phyloP scores from a whole-genome alignment of 2,888 invertebrate species.

The Pyrgus malvae region DNA sequence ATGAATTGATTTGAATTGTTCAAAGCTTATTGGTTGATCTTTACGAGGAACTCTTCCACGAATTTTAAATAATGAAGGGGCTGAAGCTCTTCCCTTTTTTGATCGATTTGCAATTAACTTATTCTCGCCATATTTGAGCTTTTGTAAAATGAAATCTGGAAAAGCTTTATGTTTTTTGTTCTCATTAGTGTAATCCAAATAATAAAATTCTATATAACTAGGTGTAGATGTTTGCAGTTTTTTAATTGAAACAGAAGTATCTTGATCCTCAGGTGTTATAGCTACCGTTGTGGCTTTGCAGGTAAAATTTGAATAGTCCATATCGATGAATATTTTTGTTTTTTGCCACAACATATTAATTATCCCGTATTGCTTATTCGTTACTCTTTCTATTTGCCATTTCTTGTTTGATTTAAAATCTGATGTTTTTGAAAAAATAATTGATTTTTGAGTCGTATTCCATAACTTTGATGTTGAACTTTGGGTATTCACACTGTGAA shows the following conservation, averaged over 20 bases:
- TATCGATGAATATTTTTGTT: conserved; percentile 51
- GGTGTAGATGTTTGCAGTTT: conserved; percentile 44
- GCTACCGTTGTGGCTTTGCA: conserved; percentile 30
- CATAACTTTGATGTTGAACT: neutral
- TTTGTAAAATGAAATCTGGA: conserved; percentile 5
- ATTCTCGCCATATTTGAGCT: neutral
- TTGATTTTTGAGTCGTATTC: neutral
- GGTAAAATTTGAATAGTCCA: conserved; percentile 30
- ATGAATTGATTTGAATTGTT: neutral
- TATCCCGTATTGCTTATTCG: conserved; percentile 58
- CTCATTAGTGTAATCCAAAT: conserved; percentile 54
- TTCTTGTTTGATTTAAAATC: conserved; percentile 36
- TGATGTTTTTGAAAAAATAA: neutral
- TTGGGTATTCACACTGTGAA: neutral
- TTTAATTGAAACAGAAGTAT: neutral
- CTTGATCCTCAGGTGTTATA: neutral
- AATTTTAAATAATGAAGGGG: conserved; percentile 4
- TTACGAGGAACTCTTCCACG: neutral
- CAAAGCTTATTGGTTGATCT: neutral
- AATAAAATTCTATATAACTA: conserved; percentile 70
- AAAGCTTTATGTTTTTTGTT: conserved; percentile 20
- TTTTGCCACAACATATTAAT: conserved; percentile 62
- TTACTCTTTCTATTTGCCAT: conserved; percentile 52
- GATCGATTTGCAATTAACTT: neutral
- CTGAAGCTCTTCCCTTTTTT: neutral